Conservation (phyloP, 2,113 vertebrate species). For the Dissostichus mawsoni region DNA sequence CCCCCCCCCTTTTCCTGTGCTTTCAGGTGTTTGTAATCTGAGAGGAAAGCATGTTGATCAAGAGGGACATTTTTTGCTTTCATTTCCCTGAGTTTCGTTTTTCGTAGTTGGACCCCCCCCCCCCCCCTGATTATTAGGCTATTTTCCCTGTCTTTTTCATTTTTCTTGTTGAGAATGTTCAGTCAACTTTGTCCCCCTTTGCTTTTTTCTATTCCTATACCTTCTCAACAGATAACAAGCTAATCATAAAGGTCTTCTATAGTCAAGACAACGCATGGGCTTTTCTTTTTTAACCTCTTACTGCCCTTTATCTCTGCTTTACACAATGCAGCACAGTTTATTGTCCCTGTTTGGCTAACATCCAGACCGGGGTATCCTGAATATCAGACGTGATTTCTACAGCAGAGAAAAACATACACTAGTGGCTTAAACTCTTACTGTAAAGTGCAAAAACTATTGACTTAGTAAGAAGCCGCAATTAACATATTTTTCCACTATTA, state of each 20-base stretch:
- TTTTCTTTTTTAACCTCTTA: conserved; percentile 27
- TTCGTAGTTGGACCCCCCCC: conserved; percentile 4
- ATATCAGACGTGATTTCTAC: not conserved
- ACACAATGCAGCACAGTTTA: not conserved
- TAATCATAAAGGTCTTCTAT: conserved; percentile 19
- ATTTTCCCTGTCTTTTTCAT: conserved; percentile 21
- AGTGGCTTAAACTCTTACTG: not conserved
- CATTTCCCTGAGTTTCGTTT: conserved; percentile 32
- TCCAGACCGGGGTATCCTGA: not conserved
- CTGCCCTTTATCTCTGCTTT: conserved; percentile 19
- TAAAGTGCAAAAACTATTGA: not conserved
- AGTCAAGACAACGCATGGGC: not conserved
- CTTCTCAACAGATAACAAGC: conserved; percentile 34
- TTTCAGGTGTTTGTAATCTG: conserved; percentile 50
- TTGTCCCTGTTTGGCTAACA: conserved; percentile 1
- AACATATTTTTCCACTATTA: not conserved
- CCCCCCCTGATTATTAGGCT: not conserved
- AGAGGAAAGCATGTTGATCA: conserved; percentile 31
- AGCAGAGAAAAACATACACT: not conserved
- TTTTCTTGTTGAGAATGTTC: not conserved
- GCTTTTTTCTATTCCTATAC: not conserved
- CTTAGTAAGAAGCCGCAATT: not conserved
- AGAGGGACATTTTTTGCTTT: conserved; percentile 26
- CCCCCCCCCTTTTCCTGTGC: conserved; percentile 14
- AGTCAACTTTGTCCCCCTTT: conserved; percentile 12